Percentiles rank a stretch among this genome's conserved stretches.
Evolutionary conservation across 1,140 invertebrate genomes (phyloP).

Genomic region (Nymphalis io): DNA sequence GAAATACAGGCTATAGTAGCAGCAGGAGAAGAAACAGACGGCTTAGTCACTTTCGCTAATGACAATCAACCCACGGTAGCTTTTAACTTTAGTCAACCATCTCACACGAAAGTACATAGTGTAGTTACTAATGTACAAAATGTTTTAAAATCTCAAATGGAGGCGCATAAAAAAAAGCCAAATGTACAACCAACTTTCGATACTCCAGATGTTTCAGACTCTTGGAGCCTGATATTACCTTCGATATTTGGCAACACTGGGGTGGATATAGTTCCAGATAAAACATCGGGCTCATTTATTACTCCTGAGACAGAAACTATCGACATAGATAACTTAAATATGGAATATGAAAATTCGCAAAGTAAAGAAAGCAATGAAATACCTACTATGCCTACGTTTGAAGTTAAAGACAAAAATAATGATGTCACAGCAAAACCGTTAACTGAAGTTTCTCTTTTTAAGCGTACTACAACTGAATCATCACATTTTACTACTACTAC

Average conservation of each 20-base stretch:
- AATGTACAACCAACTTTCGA: conserved; percentile 82
- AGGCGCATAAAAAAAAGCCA: conserved; percentile 83
- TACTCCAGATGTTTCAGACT: conserved; percentile 85
- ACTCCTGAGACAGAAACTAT: conserved; percentile 82
- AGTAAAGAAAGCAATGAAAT: conserved; percentile 64
- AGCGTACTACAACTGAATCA: conserved; percentile 39
- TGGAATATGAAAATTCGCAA: conserved; percentile 52
- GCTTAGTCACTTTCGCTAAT: conserved; percentile 78
- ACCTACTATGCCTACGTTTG: conserved; percentile 43
- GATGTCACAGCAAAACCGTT: background rate
- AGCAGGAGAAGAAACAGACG: conserved; percentile 85
- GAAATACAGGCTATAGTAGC: conserved; percentile 92
- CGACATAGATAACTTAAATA: conserved; percentile 59
- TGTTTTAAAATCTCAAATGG: conserved; percentile 89
- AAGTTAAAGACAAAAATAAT: conserved; percentile 31
- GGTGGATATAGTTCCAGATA: conserved; percentile 82
- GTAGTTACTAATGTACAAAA: conserved; percentile 91
- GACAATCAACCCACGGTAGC: conserved; percentile 76
- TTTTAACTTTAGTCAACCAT: conserved; percentile 75
- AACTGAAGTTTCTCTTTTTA: conserved; percentile 34
- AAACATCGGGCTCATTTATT: conserved; percentile 77
- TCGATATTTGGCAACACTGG: conserved; percentile 88
- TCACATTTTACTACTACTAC: conserved; percentile 43
- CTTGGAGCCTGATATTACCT: conserved; percentile 90
- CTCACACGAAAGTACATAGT: conserved; percentile 87